Conservation (phyloP, 2,113 vertebrate species). For the Dunckerocampus dactyliophorus region DNA sequence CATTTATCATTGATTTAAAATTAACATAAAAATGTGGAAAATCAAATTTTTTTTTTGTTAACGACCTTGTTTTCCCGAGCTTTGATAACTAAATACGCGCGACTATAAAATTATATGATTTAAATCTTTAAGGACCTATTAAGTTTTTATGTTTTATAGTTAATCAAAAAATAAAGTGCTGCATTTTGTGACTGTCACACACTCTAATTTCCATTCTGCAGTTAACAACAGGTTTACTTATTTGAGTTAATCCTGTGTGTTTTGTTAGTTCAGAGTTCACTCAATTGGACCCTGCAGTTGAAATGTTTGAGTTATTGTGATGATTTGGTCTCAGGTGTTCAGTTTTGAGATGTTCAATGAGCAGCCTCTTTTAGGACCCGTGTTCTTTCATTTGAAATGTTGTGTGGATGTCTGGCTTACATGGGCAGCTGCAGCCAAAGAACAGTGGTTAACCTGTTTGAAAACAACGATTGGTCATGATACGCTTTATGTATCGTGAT, state of each 20-base stretch:
- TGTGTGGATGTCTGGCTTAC: slow-evolving; percentile 55
- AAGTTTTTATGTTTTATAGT: slow-evolving; percentile 25
- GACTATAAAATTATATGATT: slow-evolving; percentile 21
- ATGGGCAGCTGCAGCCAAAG: slow-evolving; percentile 87
- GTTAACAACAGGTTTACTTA: neutral
- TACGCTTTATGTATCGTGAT: slow-evolving; percentile 49
- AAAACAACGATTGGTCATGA: slow-evolving; percentile 33
- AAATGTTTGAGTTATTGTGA: neutral
- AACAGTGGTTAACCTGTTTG: slow-evolving; percentile 67
- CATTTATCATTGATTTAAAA: slow-evolving; percentile 11
- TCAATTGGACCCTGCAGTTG: neutral
- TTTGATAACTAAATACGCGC: neutral
- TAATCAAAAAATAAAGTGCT: slow-evolving; percentile 23
- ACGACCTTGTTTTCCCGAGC: neutral
- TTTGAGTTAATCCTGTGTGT: neutral
- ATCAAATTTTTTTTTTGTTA: neutral
- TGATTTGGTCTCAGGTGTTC: slow-evolving; percentile 11
- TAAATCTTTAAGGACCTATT: slow-evolving; percentile 30
- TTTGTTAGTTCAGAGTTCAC: no score
- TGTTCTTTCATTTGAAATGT: slow-evolving; percentile 5
- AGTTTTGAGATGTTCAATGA: neutral
- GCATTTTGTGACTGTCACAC: slow-evolving; percentile 11
- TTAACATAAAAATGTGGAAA: neutral
- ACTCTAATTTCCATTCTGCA: neutral
- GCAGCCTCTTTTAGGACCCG: slow-evolving; percentile 1